Evolutionary conservation across 2,888 invertebrate genomes (phyloP).

Genomic region (Polyommatus iphigenia): DNA sequence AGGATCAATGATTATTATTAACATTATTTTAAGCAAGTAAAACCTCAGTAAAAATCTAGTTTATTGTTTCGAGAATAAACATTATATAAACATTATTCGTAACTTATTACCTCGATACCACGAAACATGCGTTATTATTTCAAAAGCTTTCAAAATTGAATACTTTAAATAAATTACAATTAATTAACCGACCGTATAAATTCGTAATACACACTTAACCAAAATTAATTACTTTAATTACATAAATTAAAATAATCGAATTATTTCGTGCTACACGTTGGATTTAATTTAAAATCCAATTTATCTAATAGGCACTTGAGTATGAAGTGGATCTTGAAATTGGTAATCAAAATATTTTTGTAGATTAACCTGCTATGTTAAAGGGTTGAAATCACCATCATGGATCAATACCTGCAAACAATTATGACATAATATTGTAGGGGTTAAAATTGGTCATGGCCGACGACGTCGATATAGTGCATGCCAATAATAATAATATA

Average conservation of each 20-base stretch:
- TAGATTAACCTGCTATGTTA: neutral
- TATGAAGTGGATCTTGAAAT: neutral
- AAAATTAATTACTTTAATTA: conserved; percentile 6
- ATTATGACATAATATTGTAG: too few species aligned
- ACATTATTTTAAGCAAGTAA: too few species aligned
- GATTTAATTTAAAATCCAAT: conserved; percentile 2
- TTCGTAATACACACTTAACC: conserved; percentile 2
- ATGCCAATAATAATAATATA: too few species aligned
- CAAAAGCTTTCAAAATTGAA: neutral
- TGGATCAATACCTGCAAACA: too few species aligned
- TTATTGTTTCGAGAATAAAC: neutral
- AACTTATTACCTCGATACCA: neutral
- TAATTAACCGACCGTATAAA: conserved; percentile 9
- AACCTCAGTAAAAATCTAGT: too few species aligned
- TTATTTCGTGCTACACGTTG: neutral
- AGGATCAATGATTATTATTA: too few species aligned
- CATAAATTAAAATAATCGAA: neutral
- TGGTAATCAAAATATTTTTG: neutral
- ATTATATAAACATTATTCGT: too few species aligned
- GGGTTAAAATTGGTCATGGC: too few species aligned
- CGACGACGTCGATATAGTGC: too few species aligned
- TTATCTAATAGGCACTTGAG: neutral
- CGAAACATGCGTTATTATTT: neutral
- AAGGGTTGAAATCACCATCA: too few species aligned
- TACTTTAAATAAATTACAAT: conserved; percentile 4